These are phyloP conservation scores for Prunella strophiata DNA, from an alignment of 2,797 vertebrate genomes.

Conservation along the genomic window DNA sequence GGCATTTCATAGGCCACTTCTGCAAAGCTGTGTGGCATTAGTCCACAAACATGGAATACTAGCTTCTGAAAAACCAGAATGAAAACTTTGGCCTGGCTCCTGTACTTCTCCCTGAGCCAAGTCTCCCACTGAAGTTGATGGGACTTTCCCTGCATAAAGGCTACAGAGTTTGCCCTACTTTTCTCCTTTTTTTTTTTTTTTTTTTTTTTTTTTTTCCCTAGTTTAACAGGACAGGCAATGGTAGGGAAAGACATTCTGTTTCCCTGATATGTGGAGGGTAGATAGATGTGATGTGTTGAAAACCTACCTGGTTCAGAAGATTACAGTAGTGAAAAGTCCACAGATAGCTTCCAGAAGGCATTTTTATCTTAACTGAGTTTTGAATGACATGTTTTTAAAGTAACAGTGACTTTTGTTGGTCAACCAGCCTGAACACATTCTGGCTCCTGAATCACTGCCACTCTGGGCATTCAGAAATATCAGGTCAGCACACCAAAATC, in stretches of 20 bases:
- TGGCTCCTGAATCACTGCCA: neutral
- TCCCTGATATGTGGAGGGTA: neutral
- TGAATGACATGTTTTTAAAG: neutral
- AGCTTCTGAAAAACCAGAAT: conserved; percentile 7
- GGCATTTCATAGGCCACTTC: neutral
- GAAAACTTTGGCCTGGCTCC: neutral
- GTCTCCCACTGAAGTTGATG: neutral
- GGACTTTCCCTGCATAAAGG: conserved; percentile 4
- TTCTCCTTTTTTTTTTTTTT: neutral
- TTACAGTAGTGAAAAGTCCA: neutral
- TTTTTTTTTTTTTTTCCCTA: neutral
- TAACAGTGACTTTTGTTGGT: neutral
- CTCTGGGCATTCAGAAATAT: neutral
- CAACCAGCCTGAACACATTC: neutral
- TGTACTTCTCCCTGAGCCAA: neutral
- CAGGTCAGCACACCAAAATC: neutral
- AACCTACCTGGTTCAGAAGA: neutral
- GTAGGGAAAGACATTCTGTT: neutral
- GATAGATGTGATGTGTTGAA: neutral
- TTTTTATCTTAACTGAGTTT: neutral
- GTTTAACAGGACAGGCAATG: neutral
- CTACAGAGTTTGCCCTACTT: neutral
- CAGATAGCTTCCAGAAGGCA: neutral
- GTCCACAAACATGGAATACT: neutral
- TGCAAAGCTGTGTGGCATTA: neutral